Percentiles rank a stretch among this genome's conserved stretches.
Evolutionary conservation across 2,888 invertebrate genomes (phyloP).

Genomic region (Noctua fimbriata): DNA sequence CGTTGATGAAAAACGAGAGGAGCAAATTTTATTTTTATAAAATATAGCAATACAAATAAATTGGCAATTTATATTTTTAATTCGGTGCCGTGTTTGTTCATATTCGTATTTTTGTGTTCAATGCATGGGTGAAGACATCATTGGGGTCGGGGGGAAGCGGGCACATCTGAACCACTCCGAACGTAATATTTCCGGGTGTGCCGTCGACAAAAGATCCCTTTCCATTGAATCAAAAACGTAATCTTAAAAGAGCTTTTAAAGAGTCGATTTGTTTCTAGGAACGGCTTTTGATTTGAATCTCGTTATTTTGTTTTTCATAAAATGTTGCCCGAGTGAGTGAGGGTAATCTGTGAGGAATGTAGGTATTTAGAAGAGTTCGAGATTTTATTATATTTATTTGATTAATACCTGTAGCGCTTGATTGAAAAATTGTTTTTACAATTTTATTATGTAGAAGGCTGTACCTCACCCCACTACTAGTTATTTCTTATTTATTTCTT

Average conservation of each 20-base stretch:
- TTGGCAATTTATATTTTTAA: conserved; percentile 35
- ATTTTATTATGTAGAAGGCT: conserved; percentile 1
- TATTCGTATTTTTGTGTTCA: conserved; percentile 43
- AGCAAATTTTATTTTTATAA: conserved; percentile 4
- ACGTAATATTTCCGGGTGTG: conserved; percentile 80
- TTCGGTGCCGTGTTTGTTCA: conserved; percentile 35
- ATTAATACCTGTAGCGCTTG: conserved; percentile 27
- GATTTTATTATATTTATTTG: conserved; percentile 37
- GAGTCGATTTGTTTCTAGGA: conserved; percentile 81
- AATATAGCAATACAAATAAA: conserved; percentile 7
- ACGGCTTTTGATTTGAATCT: conserved; percentile 72
- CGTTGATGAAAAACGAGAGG: conserved; percentile 22
- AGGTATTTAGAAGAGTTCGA: conserved; percentile 22
- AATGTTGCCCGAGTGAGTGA: conserved; percentile 46
- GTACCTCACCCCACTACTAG: not conserved
- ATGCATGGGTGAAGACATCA: conserved; percentile 57
- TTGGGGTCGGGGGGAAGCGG: conserved; percentile 35
- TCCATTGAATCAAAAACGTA: conserved; percentile 84
- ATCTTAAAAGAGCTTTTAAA: conserved; percentile 82
- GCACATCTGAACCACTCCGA: conserved; percentile 56
- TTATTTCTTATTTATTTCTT: conserved; percentile 13
- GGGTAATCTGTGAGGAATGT: conserved; percentile 48
- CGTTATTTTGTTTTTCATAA: conserved; percentile 67
- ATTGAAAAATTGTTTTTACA: conserved; percentile 29
- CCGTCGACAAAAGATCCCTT: conserved; percentile 82